Evolutionary conservation across 1,140 invertebrate genomes (phyloP), one percentile per base, ranked within the genome.

Genomic region (Drosophila ambigua): DNA sequence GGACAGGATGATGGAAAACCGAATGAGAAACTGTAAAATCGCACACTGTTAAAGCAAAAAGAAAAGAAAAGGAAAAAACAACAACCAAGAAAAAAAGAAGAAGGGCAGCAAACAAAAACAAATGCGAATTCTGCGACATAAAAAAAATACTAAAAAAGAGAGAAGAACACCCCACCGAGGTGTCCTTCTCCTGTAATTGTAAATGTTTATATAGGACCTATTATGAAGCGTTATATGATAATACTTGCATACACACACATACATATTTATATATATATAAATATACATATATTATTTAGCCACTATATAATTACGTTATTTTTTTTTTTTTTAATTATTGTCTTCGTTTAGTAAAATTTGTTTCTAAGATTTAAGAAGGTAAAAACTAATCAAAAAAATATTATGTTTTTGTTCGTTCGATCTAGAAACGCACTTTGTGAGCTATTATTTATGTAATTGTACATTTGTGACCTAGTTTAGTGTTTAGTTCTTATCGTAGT

Each of bases 401-500:
- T 64, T 66, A 64, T 81, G 68, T 61, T 82, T 81, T 73, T 74
- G 64, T 67, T 78, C 59, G 59, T 79, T 79, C 39, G 23, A 63
- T 62, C 62, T 52, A 67, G 28, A 53, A 55, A 73, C 64, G 71
- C 72, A 79, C 55, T 49, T 82, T 69, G 79, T 75, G 69, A 72
- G 73, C 69, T 85, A 85, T 76, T 76, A 76, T 76, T 76, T 76
- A 76, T 76, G 72, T 74, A 76, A 61, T 76, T 76, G 72, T 76
- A 76, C 62, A 74, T 77, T 81, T 78, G 26, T 28, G 57, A 69
- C 62, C 60, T 85, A 87, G 78, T 82, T 82, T 85, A 85, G 74
- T 75, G 74, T 85, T 85, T 88, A 78, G 84, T 88, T 85, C 51
- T 77, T 85, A 85, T 81, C 59, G 79, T 84, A 84, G 81, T 85